These are phyloP conservation scores for Troilus luridus DNA, from an alignment of 2,888 invertebrate species.

Conservation along the genomic window DNA sequence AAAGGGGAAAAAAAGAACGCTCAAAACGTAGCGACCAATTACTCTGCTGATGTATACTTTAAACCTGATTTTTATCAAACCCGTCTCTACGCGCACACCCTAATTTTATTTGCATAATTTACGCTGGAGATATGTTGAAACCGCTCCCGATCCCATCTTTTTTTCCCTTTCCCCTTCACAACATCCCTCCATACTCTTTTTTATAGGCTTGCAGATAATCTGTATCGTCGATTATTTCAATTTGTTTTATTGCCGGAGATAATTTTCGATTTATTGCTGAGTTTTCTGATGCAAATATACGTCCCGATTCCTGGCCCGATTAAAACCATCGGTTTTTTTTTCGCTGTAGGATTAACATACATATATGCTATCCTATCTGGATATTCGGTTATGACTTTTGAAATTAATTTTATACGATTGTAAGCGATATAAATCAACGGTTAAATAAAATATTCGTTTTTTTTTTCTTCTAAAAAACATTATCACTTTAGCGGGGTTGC, in stretches of 20 bases:
- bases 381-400: not conserved
- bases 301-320: not conserved
- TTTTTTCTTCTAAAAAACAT: too few species aligned
- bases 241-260: conserved; percentile 48
- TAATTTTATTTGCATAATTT: conserved; percentile 59
- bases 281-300: conserved; percentile 25
- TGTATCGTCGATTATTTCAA: conserved; percentile 53
- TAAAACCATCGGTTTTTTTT: not conserved
- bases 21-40: conserved; percentile 22
- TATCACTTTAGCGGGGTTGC: too few species aligned
- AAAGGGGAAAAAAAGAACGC: not conserved
- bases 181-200: not conserved
- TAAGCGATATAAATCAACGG: too few species aligned
- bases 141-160: conserved; percentile 26
- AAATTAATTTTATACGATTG: not conserved
- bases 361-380: not conserved
- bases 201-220: conserved; percentile 34
- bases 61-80: conserved; percentile 59
- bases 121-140: not conserved
- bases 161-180: not conserved
- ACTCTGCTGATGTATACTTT: conserved; percentile 56
- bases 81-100: not conserved
- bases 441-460: too few species aligned
- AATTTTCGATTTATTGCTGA: conserved; percentile 53
- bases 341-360: not conserved